Evolutionary conservation across 2,888 invertebrate genomes (phyloP), one percentile per base, ranked within the genome.

Genomic region (Cataglyphis livida): DNA sequence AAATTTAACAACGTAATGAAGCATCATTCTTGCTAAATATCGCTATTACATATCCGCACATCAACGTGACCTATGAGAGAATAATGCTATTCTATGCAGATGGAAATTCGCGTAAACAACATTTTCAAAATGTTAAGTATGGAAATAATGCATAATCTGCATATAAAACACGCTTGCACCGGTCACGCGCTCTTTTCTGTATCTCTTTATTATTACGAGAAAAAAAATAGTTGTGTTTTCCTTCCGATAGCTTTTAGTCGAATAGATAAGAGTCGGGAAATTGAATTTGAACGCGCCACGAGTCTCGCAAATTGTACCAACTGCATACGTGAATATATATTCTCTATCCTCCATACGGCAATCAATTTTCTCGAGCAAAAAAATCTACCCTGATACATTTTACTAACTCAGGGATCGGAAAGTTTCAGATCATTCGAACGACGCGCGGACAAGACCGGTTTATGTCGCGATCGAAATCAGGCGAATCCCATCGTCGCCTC

Each of bases 381-480:
- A 57, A 68, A 76, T 76, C 54, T 28, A 21, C 32, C 10, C 41
- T 57, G 59, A 70, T 78, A 68, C 28, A 3, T 59, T 78, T 68
- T 70, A 68, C 78, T 32, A 59, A 70, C 32, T 59, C 59, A 2
- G 57, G 44, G 78, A 76, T 66, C 76, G 76, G 54, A 66, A 54
- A 57, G 57, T 78, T 68, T 32, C 57, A 76, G 76, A 76, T 76
- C 54, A 28, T 44, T 59, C 57, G 18, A 32, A 54, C 66, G 76
- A 41, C 48, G 48, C 48, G 48, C 57, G 57, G 54, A 48, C 35
- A 61, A 59, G 78, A 79, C 78, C 78, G 78, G 78, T 79, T 79
- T 70, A 21, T 18, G 21, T 44, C 21, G 78, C 70, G 78, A 79
- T 79, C 59, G 35, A 59, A 70, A 79, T 79, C 78, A 35, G 78